Conservation (phyloP, 1,140 invertebrate species). For the Drosophila parabipectinata region DNA sequence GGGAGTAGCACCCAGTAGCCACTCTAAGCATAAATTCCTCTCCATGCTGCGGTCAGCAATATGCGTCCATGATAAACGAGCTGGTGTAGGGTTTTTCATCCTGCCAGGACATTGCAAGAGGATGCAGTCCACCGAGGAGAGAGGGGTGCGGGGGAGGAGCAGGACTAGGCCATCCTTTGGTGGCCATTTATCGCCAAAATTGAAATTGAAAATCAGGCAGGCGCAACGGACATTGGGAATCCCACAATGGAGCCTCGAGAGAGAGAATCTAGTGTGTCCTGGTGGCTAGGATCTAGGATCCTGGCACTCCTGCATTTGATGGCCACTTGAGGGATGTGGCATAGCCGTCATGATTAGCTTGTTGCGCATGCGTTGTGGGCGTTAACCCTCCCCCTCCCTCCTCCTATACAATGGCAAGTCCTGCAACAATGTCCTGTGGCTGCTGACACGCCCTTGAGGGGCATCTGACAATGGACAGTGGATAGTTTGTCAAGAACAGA, state of each 20-base stretch:
- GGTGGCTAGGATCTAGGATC: not conserved
- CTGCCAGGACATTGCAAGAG: conserved; percentile 7
- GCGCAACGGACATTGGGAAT: conserved; percentile 27
- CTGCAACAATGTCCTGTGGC: conserved; percentile 29
- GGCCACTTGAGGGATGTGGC: conserved; percentile 36
- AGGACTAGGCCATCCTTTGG: conserved; percentile 4
- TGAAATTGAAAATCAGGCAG: conserved; percentile 69
- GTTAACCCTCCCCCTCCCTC: too few relatives aligned
- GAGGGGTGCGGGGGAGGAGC: not conserved
- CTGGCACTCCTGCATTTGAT: conserved; percentile 54
- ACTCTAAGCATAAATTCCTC: conserved; percentile 58
- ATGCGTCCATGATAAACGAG: conserved; percentile 65
- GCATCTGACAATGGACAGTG: conserved; percentile 2
- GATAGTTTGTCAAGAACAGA: not conserved
- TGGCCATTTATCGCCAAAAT: conserved; percentile 61
- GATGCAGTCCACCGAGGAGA: not conserved
- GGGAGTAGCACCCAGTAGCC: not conserved
- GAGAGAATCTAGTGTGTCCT: not conserved
- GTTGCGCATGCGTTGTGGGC: conserved; percentile 69
- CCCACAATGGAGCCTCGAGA: not conserved
- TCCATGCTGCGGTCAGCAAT: conserved; percentile 65
- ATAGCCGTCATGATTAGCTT: conserved; percentile 43
- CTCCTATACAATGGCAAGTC: not conserved
- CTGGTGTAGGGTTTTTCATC: conserved; percentile 21
- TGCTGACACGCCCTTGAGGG: conserved; percentile 41